Evolutionary conservation across 2,113 vertebrate genomes (phyloP), one percentile per base, ranked within the genome.

Genomic region (Plecturocebus donacophilus): DNA sequence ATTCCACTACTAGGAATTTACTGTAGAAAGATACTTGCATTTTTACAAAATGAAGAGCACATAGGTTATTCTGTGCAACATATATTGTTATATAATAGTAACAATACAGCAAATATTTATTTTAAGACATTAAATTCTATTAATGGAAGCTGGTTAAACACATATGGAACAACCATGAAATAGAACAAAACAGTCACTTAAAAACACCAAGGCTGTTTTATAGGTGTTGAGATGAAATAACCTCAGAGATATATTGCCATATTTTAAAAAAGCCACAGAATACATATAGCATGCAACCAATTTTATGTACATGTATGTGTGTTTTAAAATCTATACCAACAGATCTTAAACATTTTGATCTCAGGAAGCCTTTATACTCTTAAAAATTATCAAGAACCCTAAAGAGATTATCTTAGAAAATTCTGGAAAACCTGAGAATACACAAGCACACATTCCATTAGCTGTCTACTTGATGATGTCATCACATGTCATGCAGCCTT

Each of bases 341-440:
- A 87, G 16, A 79, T 94, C 4, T 90, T 54, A 97, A 83, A 70
- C 8, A 35, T 52, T 87, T 90, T 49, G n/a, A 3, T 75, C 11
- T 92, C 80, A 52, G 35, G 58, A 82, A 81, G 14, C 7, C 73
- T 91, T 97, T 87, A 47, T 7, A 61, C n/a, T 75, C 35, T 93
- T 87, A 56, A 90, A 90, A 87, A 80, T 88, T 42, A 95, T 49
- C 5, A 23, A 77, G 42, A 56, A 70, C 30, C 1, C 21, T 45
- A 85, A 87, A 66, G 27, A 45, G 19, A 35, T 87, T 84, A 4
- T 77, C 40, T 84, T 81, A 92, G 86, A 95, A 94, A 64, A 52
- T 82, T 76, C 64, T 95, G 45, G 71, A 89, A 96, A 94, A 58
- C 32, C 64, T 17, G 91, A 79, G 25, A 66, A 95, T 94, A 47